Evolutionary conservation across 2,797 vertebrate genomes (phyloP).

Genomic region (Cichlasoma orientale): DNA sequence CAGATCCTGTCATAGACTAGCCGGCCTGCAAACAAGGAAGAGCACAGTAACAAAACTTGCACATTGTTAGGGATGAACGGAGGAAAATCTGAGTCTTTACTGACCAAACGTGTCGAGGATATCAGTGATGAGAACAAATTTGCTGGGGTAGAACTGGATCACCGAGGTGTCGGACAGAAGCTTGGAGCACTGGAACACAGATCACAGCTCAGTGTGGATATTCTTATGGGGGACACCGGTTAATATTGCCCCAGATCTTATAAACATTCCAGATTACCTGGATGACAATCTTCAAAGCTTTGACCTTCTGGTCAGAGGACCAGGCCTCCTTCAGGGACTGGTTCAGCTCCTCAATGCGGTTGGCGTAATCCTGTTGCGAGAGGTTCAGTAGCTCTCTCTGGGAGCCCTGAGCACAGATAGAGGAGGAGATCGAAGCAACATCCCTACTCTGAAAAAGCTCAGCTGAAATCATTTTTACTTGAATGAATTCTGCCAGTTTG

Average conservation of each 20-base stretch:
- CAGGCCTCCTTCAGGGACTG: conserved; percentile 97
- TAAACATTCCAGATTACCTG: conserved; percentile 80
- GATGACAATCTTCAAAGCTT: conserved; percentile 98
- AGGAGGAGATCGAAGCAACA: neutral
- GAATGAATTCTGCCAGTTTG: neutral
- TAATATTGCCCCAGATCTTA: neutral
- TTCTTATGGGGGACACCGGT: neutral
- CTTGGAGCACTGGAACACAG: conserved; percentile 90
- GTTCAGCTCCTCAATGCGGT: conserved; percentile 96
- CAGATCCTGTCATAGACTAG: conserved; percentile 96
- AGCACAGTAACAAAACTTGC: neutral
- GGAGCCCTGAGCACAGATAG: conserved; percentile 84
- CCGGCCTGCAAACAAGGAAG: conserved; percentile 80
- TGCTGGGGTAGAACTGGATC: conserved; percentile 99
- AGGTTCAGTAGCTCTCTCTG: conserved; percentile 95
- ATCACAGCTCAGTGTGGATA: neutral
- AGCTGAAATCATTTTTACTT: no score
- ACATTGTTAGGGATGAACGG: neutral
- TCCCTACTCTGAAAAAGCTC: neutral
- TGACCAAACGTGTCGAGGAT: conserved; percentile 98
- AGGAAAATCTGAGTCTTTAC: conserved; percentile 28
- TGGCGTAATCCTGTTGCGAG: conserved; percentile 96
- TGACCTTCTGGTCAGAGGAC: conserved; percentile 98
- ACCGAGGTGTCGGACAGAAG: conserved; percentile 96
- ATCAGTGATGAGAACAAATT: conserved; percentile 98